Evolutionary conservation across 2,888 invertebrate species (phyloP), one percentile per base, ranked within the genome.

Genomic region (Merodon equestris): DNA sequence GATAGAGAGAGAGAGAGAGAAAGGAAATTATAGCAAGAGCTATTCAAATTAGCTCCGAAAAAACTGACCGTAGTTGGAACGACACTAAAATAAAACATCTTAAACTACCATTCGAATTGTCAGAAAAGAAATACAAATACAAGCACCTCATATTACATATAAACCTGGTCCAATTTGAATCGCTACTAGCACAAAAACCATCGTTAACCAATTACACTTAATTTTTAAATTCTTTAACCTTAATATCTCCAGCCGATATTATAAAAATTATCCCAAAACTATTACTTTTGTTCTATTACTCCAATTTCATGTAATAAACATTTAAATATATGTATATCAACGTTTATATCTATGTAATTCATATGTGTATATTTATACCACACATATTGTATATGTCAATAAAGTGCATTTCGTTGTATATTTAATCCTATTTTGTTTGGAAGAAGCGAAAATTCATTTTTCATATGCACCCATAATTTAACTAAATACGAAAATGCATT

Each of bases 331-430:
- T n/a, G n/a, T n/a, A n/a, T n/a, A n/a, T n/a, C n/a, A n/a, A n/a
- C n/a, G n/a, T n/a, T n/a, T n/a, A n/a, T n/a, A n/a, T n/a, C n/a
- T n/a, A n/a, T n/a, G n/a, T n/a, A n/a, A n/a, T n/a, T n/a, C n/a
- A n/a, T n/a, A n/a, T n/a, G n/a, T n/a, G n/a, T n/a, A n/a, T n/a
- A n/a, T n/a, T n/a, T n/a, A n/a, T n/a, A n/a, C n/a, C n/a, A n/a
- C n/a, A n/a, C n/a, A n/a, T 61, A 63, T 36, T 56, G 50, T 40
- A 63, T 61, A 58, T 51, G 71, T 81, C 64, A 79, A 75, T 71
- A 71, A 77, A 76, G 70, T 81, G 81, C 81, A 81, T 81, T 66
- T 82, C 77, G 67, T 64, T 70, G 54, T 68, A 58, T 56, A 79
- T 60, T 74, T 68, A 38, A 79, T 79, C 79, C 74, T 79, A 79